Evolutionary conservation across 2,797 vertebrate genomes (phyloP), one percentile per base, ranked within the genome.

Genomic region (Tenualosa ilisha): DNA sequence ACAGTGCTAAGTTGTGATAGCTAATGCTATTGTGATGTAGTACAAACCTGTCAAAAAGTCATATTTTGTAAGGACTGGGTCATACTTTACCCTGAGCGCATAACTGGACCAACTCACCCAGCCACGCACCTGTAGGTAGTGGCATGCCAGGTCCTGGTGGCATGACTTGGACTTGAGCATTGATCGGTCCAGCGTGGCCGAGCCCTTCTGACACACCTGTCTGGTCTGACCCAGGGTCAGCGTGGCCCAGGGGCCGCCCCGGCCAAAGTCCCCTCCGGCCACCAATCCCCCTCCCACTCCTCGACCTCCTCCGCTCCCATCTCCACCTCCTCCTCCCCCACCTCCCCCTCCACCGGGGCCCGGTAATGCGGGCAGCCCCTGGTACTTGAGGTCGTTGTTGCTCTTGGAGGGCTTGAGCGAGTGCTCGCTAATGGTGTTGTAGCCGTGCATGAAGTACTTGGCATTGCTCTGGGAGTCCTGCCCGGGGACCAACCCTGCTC

Each of bases 121-220:
- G 31, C 92, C 91, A 93, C 96, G 92, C 88, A 99, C 98, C 96
- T 99, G 98, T 89, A 99, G 95, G 92, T 98, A 99, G 91, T 99
- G 97, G 94, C 98, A 98, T 91, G 97, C 95, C 86, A 99, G 94
- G 88, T 98, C 97, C 91, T 98, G 98, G 88, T 99, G 97, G 94
- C 97, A 98, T 87, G 98, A 99, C 93, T 98, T 99, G 91, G 98
- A 99, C 91, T 99, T 99, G 83, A 99, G 96, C 94, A 99, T 95
- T 84, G 98, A 97, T 92, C 97, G 97, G 90, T 99, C 98, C 24
- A 99, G 97, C 15, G 98, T 99, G 86, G 97, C 97, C 0, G 98
- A 98, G 86, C 98, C 97, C 92, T 98, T 99, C 92, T 98, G 98
- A 91, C 97, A 96, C 91, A 98, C 93, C 85, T 97, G 98, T 31